Evolutionary conservation across 2,888 invertebrate species (phyloP), one percentile per base, ranked within the genome.

Genomic region (Pemphredon lugubris): DNA sequence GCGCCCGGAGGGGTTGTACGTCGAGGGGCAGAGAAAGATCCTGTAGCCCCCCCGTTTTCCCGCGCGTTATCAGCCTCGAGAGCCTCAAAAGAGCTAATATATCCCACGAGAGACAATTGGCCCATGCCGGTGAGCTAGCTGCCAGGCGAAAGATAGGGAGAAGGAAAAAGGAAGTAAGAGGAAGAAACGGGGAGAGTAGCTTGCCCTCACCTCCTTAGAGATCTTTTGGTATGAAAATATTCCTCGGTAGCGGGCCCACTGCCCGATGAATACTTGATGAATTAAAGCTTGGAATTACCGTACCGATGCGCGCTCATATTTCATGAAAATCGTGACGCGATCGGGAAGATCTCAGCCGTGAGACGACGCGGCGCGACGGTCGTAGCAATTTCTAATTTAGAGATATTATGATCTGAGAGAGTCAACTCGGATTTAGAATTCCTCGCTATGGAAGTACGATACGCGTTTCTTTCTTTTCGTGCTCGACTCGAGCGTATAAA

Each of bases 11-110:
- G 63, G 60, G 26, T 42, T 68, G 70, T 59, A 50, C 7, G 23
- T n/a, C 23, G 2, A 26, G 63, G 44, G 34, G 47, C 30, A 21
- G 20, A 16, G 65, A 32, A 60, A 59, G 53, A 58, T 57, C 48
- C 53, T 20, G 50, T 40, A 70, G 59, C 57, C 53, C 58, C 57
- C 53, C 58, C 76, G 73, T 79, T 82, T 76, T 73, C 73, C 77
- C 58, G 69, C 75, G 76, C 69, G 80, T 84, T 84, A 83, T 82
- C 81, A 78, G 77, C 58, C 65, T 65, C 72, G 69, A 76, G 79
- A 75, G 81, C 60, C 79, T 86, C 83, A 79, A 84, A 87, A 84
- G 85, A 84, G 87, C 86, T 88, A 81, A 81, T 81, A 81, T 77
- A 81, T 82, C 79, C 74, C 82, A 39, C 42, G 73, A 68, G 81